Conservation (phyloP, 2,113 vertebrate genomes). For the Pituophis catenifer region DNA sequence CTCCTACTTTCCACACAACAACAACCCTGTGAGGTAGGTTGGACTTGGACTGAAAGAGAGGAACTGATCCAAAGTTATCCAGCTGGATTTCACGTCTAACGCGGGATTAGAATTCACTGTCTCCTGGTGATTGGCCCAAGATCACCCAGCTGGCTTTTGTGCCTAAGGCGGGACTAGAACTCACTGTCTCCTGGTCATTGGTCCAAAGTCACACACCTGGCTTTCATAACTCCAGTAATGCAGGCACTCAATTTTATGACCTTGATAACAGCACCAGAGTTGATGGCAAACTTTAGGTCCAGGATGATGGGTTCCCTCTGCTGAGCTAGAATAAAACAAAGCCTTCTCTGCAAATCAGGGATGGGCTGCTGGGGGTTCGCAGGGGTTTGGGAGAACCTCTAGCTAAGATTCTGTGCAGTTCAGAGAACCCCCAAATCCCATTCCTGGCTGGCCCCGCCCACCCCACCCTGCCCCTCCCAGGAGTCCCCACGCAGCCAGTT, state of each 20-base stretch:
- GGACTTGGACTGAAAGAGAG: not conserved
- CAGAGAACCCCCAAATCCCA: too few species aligned
- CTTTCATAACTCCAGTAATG: not conserved
- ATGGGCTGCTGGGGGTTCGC: too few species aligned
- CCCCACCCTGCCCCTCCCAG: too few species aligned
- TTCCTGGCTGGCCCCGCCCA: too few species aligned
- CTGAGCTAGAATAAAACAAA: not conserved
- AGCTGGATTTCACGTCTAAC: not conserved
- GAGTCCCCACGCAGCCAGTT: too few species aligned
- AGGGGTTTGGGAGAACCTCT: too few species aligned
- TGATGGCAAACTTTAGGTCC: constrained; percentile 21
- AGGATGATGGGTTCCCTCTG: not conserved
- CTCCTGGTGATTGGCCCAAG: too few species aligned
- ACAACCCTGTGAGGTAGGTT: not conserved
- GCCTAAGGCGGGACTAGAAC: not conserved
- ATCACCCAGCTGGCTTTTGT: not conserved
- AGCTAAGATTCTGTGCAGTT: too few species aligned
- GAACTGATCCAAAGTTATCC: not conserved
- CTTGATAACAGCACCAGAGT: constrained; percentile 12
- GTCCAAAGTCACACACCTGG: not conserved
- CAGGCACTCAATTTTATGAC: not conserved
- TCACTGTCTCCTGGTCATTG: too few species aligned
- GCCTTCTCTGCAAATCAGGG: not conserved
- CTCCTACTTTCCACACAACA: not conserved
- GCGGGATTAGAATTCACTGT: not conserved